Percentiles rank a stretch among this genome's conserved stretches.
These are phyloP conservation scores for Chascanopsetta lugubris DNA, from an alignment of 2,113 vertebrate species.

Conservation along the genomic window DNA sequence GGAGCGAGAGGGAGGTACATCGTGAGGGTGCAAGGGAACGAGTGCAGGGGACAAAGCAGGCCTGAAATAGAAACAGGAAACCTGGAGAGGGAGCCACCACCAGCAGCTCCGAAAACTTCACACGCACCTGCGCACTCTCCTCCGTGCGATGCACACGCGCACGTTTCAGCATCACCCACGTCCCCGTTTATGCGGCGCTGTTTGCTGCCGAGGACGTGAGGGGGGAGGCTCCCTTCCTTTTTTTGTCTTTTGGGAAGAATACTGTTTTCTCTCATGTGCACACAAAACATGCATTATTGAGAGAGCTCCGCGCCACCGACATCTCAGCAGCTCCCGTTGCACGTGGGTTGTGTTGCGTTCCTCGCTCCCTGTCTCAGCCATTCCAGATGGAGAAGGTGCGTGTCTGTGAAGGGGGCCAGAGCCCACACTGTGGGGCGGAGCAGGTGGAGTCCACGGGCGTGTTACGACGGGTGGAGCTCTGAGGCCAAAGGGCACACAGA, in stretches of 20 bases:
- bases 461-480: no score
- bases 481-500: constrained; percentile 8
- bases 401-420: constrained; percentile 22
- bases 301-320: constrained; percentile 50
- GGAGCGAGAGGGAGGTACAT: constrained; percentile 38
- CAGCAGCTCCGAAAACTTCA: not conserved
- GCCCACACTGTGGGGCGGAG: constrained; percentile 3
- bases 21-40: constrained; percentile 21
- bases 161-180: not conserved
- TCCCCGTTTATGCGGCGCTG: constrained; percentile 8
- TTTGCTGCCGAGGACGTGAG: constrained; percentile 9
- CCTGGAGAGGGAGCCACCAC: constrained; percentile 2
- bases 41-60: constrained; percentile 7
- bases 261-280: constrained; percentile 46
- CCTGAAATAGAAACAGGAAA: constrained; percentile 16
- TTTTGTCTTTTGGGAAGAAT: constrained; percentile 48
- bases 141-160: not conserved
- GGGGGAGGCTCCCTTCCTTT: constrained; percentile 23
- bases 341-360: constrained; percentile 24
- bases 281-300: constrained; percentile 69
- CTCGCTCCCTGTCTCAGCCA: constrained; percentile 31
- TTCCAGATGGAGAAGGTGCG: constrained; percentile 47
- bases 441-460: no score
- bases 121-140: not conserved
- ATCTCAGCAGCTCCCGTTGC: constrained; percentile 49